Evolutionary conservation across 2,888 invertebrate species (phyloP).

Genomic region (Isoperla grammatica): DNA sequence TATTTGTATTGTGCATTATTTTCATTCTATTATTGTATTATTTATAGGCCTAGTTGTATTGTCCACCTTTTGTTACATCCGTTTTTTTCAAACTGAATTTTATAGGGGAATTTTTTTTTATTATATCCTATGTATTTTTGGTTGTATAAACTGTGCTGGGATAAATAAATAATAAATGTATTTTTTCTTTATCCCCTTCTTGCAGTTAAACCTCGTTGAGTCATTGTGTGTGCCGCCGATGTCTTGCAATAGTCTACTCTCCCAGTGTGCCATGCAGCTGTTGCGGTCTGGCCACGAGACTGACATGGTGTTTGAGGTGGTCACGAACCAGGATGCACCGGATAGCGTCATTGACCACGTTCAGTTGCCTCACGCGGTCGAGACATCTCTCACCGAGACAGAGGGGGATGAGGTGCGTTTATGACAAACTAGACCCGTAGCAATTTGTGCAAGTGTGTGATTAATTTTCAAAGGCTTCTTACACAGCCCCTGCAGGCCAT

Average conservation of each 20-base stretch:
- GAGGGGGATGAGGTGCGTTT: slow-evolving; percentile 7
- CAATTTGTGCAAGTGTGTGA: too few species aligned
- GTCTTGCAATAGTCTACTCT: slow-evolving; percentile 51
- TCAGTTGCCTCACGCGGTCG: slow-evolving; percentile 8
- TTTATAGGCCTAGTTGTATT: too few species aligned
- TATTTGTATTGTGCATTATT: neutral
- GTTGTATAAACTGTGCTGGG: too few species aligned
- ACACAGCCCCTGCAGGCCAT: too few species aligned
- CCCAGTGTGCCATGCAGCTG: slow-evolving; percentile 53
- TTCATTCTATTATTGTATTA: neutral
- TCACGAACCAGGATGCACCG: slow-evolving; percentile 37
- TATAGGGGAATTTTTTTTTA: neutral
- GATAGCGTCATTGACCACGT: slow-evolving; percentile 27
- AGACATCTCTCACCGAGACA: neutral
- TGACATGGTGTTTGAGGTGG: slow-evolving; percentile 62
- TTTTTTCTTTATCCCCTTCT: slow-evolving; percentile 27
- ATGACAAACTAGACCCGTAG: neutral
- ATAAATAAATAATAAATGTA: slow-evolving; percentile 17
- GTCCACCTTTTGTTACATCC: too few species aligned
- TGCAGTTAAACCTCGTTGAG: slow-evolving; percentile 53
- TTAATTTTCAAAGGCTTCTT: too few species aligned
- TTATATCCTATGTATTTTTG: too few species aligned
- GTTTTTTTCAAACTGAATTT: neutral
- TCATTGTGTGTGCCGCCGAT: slow-evolving; percentile 56
- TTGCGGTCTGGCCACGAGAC: slow-evolving; percentile 50